Percentiles rank a stretch among this genome's conserved stretches.
These are phyloP conservation scores for Trematomus loennbergii DNA, from an alignment of 2,113 vertebrate species.

Conservation along the genomic window DNA sequence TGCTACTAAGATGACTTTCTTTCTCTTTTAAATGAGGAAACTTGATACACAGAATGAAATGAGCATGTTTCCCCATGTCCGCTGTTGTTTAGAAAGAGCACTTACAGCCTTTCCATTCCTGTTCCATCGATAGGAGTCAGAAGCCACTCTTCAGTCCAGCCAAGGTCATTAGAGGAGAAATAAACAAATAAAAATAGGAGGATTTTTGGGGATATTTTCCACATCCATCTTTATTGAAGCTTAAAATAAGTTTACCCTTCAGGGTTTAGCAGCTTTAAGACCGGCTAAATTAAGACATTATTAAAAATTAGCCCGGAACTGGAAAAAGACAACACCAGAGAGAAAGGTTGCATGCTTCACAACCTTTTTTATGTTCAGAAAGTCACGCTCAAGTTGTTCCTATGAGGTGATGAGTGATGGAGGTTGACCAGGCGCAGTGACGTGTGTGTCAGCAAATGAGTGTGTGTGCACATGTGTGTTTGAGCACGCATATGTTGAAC, in stretches of 20 bases:
- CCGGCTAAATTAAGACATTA: slow-evolving; percentile 9
- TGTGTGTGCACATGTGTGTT: slow-evolving; percentile 17
- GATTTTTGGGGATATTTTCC: slow-evolving; percentile 9
- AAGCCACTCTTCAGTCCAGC: slow-evolving; percentile 14
- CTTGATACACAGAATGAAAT: slow-evolving; percentile 45
- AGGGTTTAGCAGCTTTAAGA: background rate
- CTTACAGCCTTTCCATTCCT: slow-evolving; percentile 47
- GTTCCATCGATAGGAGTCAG: slow-evolving; percentile 49
- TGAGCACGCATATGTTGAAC: background rate
- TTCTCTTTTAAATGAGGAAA: slow-evolving; percentile 44
- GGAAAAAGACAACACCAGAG: slow-evolving; percentile 10
- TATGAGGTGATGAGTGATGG: slow-evolving; percentile 37
- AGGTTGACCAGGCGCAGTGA: slow-evolving; percentile 15
- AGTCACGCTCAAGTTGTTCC: slow-evolving; percentile 23
- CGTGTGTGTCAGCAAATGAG: slow-evolving; percentile 16
- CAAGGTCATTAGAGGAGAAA: slow-evolving; percentile 11
- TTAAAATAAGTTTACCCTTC: background rate
- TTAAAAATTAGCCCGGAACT: slow-evolving; percentile 22
- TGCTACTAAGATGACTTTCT: background rate
- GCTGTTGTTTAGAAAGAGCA: slow-evolving; percentile 25
- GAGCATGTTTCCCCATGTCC: slow-evolving; percentile 30
- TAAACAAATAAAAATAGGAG: background rate
- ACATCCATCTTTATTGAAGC: background rate
- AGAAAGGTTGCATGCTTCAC: background rate
- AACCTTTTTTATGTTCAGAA: background rate